phyloP scores from a whole-genome alignment of 2,888 invertebrate genomes.

The Drosophila buzzatii region DNA sequence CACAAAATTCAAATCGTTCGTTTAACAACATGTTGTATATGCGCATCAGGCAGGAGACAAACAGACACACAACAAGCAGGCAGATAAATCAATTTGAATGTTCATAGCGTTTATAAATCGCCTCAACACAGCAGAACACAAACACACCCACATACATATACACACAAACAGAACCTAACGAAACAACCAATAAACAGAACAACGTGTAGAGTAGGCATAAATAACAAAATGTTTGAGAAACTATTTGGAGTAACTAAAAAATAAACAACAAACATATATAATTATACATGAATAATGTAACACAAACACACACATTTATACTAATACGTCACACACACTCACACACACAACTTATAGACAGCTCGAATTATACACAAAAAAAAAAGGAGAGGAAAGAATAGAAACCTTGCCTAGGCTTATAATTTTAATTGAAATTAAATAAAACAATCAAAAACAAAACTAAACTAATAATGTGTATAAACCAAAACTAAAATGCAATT shows the following conservation, averaged over 20 bases:
- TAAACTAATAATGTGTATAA: slow-evolving; percentile 58
- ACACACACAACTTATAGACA: slow-evolving; percentile 40
- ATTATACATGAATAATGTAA: slow-evolving; percentile 72
- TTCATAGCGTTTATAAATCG: slow-evolving; percentile 55
- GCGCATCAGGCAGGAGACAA: slow-evolving; percentile 29
- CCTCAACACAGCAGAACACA: slow-evolving; percentile 45
- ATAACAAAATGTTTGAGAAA: slow-evolving; percentile 64
- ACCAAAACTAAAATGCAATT: slow-evolving; percentile 54
- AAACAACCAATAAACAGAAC: slow-evolving; percentile 38
- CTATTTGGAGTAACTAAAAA: slow-evolving; percentile 65
- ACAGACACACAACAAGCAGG: slow-evolving; percentile 31
- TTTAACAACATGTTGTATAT: slow-evolving; percentile 53
- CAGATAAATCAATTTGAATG: slow-evolving; percentile 59
- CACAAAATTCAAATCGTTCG: slow-evolving; percentile 58
- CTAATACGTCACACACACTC: slow-evolving; percentile 30
- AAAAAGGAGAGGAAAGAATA: slow-evolving; percentile 17
- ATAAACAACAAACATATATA: slow-evolving; percentile 34
- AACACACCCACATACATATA: slow-evolving; percentile 34
- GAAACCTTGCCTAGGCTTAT: slow-evolving; percentile 69
- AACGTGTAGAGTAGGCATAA: slow-evolving; percentile 56
- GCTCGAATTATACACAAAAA: slow-evolving; percentile 76
- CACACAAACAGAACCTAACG: slow-evolving; percentile 32
- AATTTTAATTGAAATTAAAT: slow-evolving; percentile 62
- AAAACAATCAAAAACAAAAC: slow-evolving; percentile 61
- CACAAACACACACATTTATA: slow-evolving; percentile 43